Evolutionary conservation across 2,113 vertebrate genomes (phyloP).

Genomic region (Aegithalos caudatus): DNA sequence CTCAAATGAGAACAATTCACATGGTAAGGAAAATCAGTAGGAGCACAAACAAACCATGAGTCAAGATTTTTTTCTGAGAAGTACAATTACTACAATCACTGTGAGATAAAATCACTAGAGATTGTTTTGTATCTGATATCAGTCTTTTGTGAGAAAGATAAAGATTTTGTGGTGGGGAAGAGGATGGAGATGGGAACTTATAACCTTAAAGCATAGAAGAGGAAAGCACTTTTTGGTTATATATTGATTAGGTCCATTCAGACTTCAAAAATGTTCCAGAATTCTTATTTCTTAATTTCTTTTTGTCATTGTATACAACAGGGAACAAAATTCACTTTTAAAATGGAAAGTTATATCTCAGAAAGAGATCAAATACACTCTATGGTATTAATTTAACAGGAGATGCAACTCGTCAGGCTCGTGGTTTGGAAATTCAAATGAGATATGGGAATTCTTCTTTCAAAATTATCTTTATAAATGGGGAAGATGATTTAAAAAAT

Average conservation of each 20-base stretch:
- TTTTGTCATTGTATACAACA: not conserved
- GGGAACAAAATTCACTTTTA: not conserved
- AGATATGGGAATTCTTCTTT: not conserved
- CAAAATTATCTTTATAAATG: not conserved
- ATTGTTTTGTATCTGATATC: not conserved
- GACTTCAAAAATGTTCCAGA: not conserved
- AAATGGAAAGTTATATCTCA: not conserved
- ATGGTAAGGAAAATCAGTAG: not conserved
- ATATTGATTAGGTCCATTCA: not conserved
- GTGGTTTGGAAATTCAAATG: not conserved
- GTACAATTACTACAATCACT: not conserved
- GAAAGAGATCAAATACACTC: not conserved
- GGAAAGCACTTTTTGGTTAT: not conserved
- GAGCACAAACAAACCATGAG: not conserved
- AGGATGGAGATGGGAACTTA: rapidly evolving
- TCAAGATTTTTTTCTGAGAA: not conserved
- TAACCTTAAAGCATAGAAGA: not conserved
- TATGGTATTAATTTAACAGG: not conserved
- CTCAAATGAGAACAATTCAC: not conserved
- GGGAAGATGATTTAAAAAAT: rapidly evolving
- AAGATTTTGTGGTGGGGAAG: not conserved
- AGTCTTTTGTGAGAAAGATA: not conserved
- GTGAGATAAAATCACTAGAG: not conserved
- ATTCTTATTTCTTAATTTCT: not conserved
- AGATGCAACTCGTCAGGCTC: not conserved